Conservation (phyloP, 2,113 vertebrate species). For the Aythya baeri region DNA sequence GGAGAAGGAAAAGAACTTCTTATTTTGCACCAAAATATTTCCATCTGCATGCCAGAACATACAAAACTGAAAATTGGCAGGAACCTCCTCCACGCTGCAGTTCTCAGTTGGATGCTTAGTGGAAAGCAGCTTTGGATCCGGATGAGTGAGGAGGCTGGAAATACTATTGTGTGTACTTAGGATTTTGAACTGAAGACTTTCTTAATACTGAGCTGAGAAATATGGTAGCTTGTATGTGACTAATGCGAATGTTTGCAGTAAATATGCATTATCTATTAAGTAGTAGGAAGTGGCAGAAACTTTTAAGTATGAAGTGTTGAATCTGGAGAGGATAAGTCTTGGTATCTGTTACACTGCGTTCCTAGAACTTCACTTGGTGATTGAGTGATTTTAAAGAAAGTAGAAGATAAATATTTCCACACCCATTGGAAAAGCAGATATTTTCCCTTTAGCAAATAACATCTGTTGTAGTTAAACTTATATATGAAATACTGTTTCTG, state of each 20-base stretch:
- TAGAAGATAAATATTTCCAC: conserved; percentile 35
- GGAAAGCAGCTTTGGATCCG: conserved; percentile 1
- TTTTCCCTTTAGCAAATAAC: conserved; percentile 42
- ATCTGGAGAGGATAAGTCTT: neutral
- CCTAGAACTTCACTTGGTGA: conserved; percentile 19
- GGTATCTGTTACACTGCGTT: neutral
- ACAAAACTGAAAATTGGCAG: conserved; percentile 32
- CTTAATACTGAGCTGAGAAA: neutral
- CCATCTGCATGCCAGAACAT: conserved; percentile 8
- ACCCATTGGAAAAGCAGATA: conserved; percentile 24
- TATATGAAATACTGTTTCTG: neutral
- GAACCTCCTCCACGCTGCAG: neutral
- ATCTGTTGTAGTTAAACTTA: conserved; percentile 32
- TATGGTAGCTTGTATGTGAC: neutral
- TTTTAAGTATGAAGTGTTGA: neutral
- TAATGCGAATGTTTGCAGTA: neutral
- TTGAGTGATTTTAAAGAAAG: neutral
- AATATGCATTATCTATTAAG: neutral
- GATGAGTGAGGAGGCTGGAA: conserved; percentile 20
- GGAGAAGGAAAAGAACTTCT: neutral
- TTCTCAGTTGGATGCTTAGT: neutral
- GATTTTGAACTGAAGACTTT: neutral
- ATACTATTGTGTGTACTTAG: neutral
- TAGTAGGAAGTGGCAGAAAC: no score
- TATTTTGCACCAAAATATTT: conserved; percentile 29